Base-by-base conservation (phyloP, 2,888 invertebrate species). In the Cephus runcator region DNA sequence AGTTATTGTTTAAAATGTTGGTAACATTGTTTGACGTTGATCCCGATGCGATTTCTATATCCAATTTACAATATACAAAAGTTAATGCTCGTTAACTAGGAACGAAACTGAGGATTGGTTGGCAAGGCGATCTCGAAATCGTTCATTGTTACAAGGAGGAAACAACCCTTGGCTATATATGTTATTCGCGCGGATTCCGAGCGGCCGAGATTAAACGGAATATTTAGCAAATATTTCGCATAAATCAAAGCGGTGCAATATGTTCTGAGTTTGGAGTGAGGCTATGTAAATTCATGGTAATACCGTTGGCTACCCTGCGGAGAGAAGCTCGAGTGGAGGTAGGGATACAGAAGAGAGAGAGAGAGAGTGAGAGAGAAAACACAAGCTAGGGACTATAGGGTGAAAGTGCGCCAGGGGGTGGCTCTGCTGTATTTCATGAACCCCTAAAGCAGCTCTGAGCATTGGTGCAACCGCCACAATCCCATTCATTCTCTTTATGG, bases 221-320 rank as follows among this genome's bases (percentile, higher is more conserved):
- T 89, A 89, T 90, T 90, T 90, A 90, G 89, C 89, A 88, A 90
- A 90, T 90, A 89, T 90, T 89, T 89, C 90, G 86, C 89, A 89
- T 90, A 89, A 90, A 90, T 90, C 90, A 90, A 89, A 90, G 88
- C 87, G 80, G 79, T 86, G 89, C 89, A 90, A 90, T 90, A 90
- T 90, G 90, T 89, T 89, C 85, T 79, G 84, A 85, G 88, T 84
- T 86, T 82, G 84, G 85, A 85, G 86, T 85, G 84, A 85, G 85
- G 85, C 89, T 90, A 90, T 90, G 90, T 89, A 90, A 90, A 90
- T 90, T 90, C 90, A 90, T 90, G 90, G 88, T 90, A 90, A 90
- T 90, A 86, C 85, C 86, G 82, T 83, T 75, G 87, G 87, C 87
- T 87, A 85, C 88, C 88, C 87, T 81, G 86, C 80, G 81, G 85